phyloP scores from a whole-genome alignment of 2,797 vertebrate genomes.

The Onychomys torridus region DNA sequence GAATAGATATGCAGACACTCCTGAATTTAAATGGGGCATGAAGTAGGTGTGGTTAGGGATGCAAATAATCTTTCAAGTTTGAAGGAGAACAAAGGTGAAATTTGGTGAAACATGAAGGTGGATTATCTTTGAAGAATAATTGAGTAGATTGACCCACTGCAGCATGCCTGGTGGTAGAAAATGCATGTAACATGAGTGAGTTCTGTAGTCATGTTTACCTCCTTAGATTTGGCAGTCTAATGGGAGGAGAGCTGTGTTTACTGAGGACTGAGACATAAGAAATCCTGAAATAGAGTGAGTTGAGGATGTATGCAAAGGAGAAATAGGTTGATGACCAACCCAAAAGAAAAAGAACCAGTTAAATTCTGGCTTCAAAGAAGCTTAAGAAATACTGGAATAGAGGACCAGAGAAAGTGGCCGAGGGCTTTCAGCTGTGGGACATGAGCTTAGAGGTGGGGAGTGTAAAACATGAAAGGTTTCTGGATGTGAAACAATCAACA shows the following conservation, averaged over 20 bases:
- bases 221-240: neutral
- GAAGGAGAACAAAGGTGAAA: neutral
- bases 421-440: neutral
- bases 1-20: neutral
- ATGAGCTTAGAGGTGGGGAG: too few relatives aligned
- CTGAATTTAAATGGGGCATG: neutral
- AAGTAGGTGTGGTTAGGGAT: neutral
- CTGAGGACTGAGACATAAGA: neutral
- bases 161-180: neutral
- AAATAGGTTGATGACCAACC: neutral
- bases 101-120: neutral
- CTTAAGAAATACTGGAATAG: neutral
- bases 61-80: neutral
- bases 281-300: neutral
- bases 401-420: neutral
- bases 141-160: neutral
- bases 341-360: neutral
- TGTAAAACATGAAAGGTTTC: neutral
- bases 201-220: neutral
- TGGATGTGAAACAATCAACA: neutral
- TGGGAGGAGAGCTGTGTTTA: neutral
- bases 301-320: neutral
- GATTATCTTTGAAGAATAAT: neutral
- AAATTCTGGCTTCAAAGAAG: neutral
- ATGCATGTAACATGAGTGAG: neutral